phyloP scores from a whole-genome alignment of 2,888 invertebrate species.

The Plebejus melissa region DNA sequence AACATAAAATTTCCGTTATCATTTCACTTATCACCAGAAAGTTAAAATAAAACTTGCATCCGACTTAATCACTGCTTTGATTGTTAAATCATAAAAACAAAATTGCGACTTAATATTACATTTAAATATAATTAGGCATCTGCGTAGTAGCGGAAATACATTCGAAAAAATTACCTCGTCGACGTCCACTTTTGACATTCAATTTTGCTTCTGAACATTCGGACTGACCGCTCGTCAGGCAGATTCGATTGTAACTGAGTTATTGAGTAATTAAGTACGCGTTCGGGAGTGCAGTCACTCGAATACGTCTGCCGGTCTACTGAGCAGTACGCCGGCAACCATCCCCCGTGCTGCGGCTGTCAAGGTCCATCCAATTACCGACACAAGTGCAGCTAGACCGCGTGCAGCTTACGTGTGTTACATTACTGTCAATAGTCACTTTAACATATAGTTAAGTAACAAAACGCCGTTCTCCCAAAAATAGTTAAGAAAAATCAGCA shows the following conservation, averaged over 20 bases:
- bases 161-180: constrained; percentile 36
- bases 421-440: neutral
- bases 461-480: neutral
- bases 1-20: neutral
- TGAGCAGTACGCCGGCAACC: constrained; percentile 34
- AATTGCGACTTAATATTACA: neutral
- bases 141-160: neutral
- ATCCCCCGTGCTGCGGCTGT: constrained; percentile 61
- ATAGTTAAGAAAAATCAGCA: neutral
- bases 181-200: constrained; percentile 80
- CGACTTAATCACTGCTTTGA: neutral
- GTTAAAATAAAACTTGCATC: neutral
- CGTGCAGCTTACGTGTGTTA: neutral
- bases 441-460: neutral
- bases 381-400: neutral
- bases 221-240: neutral
- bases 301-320: constrained; percentile 40
- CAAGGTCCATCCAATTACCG: constrained; percentile 76
- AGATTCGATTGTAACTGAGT: neutral
- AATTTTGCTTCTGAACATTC: constrained; percentile 80
- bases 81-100: constrained; percentile 1
- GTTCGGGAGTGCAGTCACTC: constrained; percentile 55
- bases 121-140: neutral
- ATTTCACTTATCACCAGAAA: neutral
- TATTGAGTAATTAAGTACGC: constrained; percentile 34